phyloP scores from a whole-genome alignment of 2,797 vertebrate genomes.

The Pseudomugil tenellus region DNA sequence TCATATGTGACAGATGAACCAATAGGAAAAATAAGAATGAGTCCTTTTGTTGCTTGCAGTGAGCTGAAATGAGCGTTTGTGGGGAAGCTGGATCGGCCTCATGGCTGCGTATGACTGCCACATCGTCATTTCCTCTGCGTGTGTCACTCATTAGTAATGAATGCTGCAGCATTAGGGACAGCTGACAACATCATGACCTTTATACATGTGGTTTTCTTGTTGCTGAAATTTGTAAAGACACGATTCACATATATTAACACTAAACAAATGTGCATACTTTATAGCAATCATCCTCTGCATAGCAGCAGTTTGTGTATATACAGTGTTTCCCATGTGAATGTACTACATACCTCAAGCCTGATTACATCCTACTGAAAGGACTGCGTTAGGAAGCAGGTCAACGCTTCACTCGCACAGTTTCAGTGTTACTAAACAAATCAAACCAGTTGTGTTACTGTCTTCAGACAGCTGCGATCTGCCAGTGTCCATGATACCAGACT shows the following conservation, averaged over 20 bases:
- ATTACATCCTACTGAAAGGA: slow-evolving; percentile 34
- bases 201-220: slow-evolving; percentile 17
- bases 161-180: slow-evolving; percentile 23
- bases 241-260: slow-evolving; percentile 20
- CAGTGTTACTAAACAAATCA: slow-evolving; percentile 49
- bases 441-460: slow-evolving; percentile 37
- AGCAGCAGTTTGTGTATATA: slow-evolving; percentile 48
- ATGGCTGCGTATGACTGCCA: slow-evolving; percentile 14
- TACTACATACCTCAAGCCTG: slow-evolving; percentile 65
- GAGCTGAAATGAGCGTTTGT: slow-evolving; percentile 5
- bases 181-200: slow-evolving; percentile 9
- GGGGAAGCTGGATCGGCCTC: slow-evolving; percentile 27
- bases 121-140: slow-evolving; percentile 36
- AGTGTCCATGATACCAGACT: slow-evolving; percentile 36
- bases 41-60: not conserved
- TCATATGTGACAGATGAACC: not conserved
- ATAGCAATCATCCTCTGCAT: slow-evolving; percentile 31
- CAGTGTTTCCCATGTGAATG: slow-evolving; percentile 53
- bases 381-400: slow-evolving; percentile 27
- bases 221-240: slow-evolving; percentile 16
- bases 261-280: slow-evolving; percentile 35
- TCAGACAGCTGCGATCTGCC: slow-evolving; percentile 33
- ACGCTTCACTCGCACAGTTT: slow-evolving; percentile 22
- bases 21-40: not conserved
- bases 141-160: slow-evolving; percentile 18